These are phyloP conservation scores for Oreonectes daqikongensis DNA, from an alignment of 2,797 vertebrate genomes.

Conservation along the genomic window DNA sequence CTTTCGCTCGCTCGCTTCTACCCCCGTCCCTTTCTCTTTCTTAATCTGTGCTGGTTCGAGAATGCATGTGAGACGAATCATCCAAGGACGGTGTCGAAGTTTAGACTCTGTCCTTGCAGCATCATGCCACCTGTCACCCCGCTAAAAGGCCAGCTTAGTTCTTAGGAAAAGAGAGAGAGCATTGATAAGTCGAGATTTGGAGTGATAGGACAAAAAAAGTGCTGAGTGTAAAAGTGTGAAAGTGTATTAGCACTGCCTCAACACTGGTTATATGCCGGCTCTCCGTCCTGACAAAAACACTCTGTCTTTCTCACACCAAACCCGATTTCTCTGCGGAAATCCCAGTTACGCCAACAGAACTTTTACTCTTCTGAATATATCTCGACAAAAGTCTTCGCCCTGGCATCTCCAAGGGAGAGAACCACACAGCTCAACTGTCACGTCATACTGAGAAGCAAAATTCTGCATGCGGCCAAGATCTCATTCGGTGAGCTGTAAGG, in stretches of 20 bases:
- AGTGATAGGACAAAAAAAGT: not conserved
- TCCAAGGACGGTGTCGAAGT: not conserved
- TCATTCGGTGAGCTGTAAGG: not conserved
- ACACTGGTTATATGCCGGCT: constrained; percentile 1
- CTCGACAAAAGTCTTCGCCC: not conserved
- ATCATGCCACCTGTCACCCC: not conserved
- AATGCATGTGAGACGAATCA: not conserved
- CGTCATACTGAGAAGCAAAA: not conserved
- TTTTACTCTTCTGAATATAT: not conserved
- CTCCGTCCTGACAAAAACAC: constrained; percentile 14
- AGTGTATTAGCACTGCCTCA: constrained; percentile 20
- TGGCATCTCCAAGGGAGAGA: not conserved
- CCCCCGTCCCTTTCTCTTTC: not conserved
- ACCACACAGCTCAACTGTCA: not conserved
- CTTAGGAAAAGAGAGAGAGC: not conserved
- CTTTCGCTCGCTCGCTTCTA: not conserved
- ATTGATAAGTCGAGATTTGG: not conserved
- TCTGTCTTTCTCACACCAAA: not conserved
- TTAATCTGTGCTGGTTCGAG: not conserved
- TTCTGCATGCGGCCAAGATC: not conserved
- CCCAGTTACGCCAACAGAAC: not conserved
- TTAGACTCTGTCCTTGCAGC: not conserved
- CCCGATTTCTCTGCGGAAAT: not conserved
- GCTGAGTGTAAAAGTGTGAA: constrained; percentile 15
- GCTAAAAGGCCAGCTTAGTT: not conserved